Evolutionary conservation across 2,113 vertebrate genomes (phyloP), one percentile per base, ranked within the genome.

Genomic region (Jaculus jaculus): DNA sequence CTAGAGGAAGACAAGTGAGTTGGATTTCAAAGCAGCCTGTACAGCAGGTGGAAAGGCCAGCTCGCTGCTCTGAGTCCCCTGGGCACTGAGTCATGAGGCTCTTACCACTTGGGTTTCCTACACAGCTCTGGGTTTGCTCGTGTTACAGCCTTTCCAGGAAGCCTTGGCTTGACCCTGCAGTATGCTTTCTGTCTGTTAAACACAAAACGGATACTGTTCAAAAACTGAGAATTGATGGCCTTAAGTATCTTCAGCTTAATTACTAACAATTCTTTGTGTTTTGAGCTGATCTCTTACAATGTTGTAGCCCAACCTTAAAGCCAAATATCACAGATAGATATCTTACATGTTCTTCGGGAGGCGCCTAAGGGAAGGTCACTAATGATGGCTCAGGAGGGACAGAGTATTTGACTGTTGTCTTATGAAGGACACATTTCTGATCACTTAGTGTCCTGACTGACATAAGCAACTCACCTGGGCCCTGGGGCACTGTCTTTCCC

Each of bases 21-120:
- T 42, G 37, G 85, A 32, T 73, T 77, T 77, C 75, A 65, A 7
- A 78, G 88, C 42, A 68, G 54, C 0, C 37, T 9, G 34, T 84
- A 1, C 39, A 28, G 42, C 7, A 0, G 0, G 1, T 73, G 65
- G 71, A 20, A 37, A 68, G 65, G 51, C 0, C 0, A 13, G 15
- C 72, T 4, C 21, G 20, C 60, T 0, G 58, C 18, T 9, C 42
- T 1, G 18, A 37, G 1, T 26, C 1, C 61, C 78, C 42, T 0
- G 1, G 16, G 34, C 0, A 42, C 86, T 39, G 84, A 72, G 77
- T 93, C 47, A 61, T 1, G 18, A 1, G 13, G 24, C 23, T 10
- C 7, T 0, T 11, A 4, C 37, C 58, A 7, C 69, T 20, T 0
- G 2, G 20, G 20, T 74, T 80, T 74, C 79, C 47, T 51, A 39